Percentiles rank a stretch among this genome's conserved stretches.
These are phyloP conservation scores for Pristionchus maxplancki DNA, from an alignment of 2,888 invertebrate species.

Conservation along the genomic window DNA sequence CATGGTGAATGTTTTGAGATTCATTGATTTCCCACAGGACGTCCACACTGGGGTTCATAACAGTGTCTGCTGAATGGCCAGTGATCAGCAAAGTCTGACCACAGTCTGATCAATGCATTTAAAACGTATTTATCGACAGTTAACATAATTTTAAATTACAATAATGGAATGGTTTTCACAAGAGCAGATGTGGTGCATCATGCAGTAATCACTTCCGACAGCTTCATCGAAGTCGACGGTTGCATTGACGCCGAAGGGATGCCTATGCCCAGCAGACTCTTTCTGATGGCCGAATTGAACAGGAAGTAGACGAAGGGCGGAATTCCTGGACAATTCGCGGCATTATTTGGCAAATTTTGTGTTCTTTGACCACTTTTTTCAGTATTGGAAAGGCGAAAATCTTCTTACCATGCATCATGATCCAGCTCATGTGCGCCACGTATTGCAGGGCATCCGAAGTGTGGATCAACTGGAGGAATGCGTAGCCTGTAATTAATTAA, in stretches of 20 bases:
- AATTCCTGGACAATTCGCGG: not conserved
- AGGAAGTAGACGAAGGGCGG: not conserved
- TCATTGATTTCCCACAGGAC: too few relatives aligned
- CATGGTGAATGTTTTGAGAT: too few relatives aligned
- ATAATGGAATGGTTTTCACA: too few relatives aligned
- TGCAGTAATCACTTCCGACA: not conserved
- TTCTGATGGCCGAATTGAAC: not conserved
- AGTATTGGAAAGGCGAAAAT: not conserved
- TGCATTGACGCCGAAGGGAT: too few relatives aligned
- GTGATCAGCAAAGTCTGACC: too few relatives aligned
- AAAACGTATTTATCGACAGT: too few relatives aligned
- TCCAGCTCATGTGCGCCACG: not conserved
- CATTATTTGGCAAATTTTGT: too few relatives aligned
- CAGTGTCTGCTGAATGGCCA: too few relatives aligned
- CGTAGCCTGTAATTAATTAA: not conserved
- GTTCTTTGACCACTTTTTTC: too few relatives aligned
- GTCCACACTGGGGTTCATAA: too few relatives aligned
- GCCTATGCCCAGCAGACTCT: not conserved
- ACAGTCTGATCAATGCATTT: too few relatives aligned
- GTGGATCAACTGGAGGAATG: not conserved
- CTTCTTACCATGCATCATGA: not conserved
- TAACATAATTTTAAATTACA: too few relatives aligned
- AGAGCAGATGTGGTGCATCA: not conserved
- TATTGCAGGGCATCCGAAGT: not conserved
- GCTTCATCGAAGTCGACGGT: not conserved